Evolutionary conservation across 2,113 vertebrate genomes (phyloP), one percentile per base, ranked within the genome.

Genomic region (Odobenus rosmarus): DNA sequence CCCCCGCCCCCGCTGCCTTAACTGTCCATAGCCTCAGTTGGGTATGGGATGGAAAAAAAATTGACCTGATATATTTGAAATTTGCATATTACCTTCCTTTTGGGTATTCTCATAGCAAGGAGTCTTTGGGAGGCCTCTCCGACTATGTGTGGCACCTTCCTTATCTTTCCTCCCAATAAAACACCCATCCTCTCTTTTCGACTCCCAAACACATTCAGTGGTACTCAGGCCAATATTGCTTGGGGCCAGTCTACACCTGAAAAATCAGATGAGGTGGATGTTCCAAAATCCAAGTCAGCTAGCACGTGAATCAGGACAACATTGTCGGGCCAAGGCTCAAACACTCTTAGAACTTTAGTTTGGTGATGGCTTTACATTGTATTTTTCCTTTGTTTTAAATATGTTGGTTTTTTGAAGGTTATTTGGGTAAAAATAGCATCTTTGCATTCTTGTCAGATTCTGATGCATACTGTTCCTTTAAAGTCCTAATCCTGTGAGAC

Each of bases 381-480:
- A 26, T 97, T 98, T 98, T 98, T 96, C 93, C 93, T 98, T 98
- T 98, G 33, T 98, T 97, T 98, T 42, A 62, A 95, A 49, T 46
- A 95, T 98, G 88, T 96, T 98, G 93, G 86, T 94, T 79, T 98
- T 98, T 98, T 96, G 96, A 96, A 98, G 98, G 95, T 77, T 98
- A 98, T 98, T 98, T 99, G 96, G 97, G 98, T 98, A 98, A 98
- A 97, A 98, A 98, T 98, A 98, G 93, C 94, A 97, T 98, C 97
- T 98, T 95, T 98, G 97, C 96, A 97, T 97, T 99, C n/a, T 98
- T 97, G 62, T 98, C 92, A 94, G 96, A 95, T 98, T 97, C 98
- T 97, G 96, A 95, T 98, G 97, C 90, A 95, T 96, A 97, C 96
- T 98, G 90, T 96, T 98, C 95, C 93, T 97, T 97, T 88, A 80